Percentiles rank a stretch among this genome's conserved stretches.
Evolutionary conservation across 2,888 invertebrate species (phyloP).

Genomic region (Plagiodera versicolora): DNA sequence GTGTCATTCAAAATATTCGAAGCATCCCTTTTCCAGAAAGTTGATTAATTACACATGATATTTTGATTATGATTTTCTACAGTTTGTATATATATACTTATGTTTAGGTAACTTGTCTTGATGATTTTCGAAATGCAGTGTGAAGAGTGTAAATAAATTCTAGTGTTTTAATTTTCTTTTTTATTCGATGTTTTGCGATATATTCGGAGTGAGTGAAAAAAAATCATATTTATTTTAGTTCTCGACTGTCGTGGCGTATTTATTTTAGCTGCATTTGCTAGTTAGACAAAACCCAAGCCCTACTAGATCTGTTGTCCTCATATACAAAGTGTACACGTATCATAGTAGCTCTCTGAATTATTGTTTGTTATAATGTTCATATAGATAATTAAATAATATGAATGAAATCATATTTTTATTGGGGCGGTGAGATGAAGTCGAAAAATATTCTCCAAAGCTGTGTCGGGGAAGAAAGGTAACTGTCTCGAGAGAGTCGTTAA

Average conservation of each 20-base stretch:
- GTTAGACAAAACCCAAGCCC: constrained; percentile 30
- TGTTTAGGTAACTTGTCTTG: constrained; percentile 37
- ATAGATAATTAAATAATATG: constrained; percentile 53
- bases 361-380: constrained; percentile 57
- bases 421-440: no score
- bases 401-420: constrained; percentile 22
- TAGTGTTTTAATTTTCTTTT: constrained; percentile 46
- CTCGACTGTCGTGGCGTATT: constrained; percentile 45
- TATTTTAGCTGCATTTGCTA: constrained; percentile 42
- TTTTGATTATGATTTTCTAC: constrained; percentile 41
- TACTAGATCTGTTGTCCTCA: constrained; percentile 51
- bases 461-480: no score
- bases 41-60: constrained; percentile 31
- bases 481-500: no score
- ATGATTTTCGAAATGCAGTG: constrained; percentile 39
- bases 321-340: constrained; percentile 52
- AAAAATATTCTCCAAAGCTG: no score
- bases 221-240: constrained; percentile 51
- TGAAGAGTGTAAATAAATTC: constrained; percentile 51
- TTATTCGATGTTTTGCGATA: constrained; percentile 29
- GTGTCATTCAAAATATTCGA: background rate
- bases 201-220: constrained; percentile 47
- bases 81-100: constrained; percentile 41
- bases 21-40: background rate
- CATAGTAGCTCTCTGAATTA: constrained; percentile 56